Base-by-base conservation (phyloP, 2,888 invertebrate genomes). In the Amphipoea lucens region DNA sequence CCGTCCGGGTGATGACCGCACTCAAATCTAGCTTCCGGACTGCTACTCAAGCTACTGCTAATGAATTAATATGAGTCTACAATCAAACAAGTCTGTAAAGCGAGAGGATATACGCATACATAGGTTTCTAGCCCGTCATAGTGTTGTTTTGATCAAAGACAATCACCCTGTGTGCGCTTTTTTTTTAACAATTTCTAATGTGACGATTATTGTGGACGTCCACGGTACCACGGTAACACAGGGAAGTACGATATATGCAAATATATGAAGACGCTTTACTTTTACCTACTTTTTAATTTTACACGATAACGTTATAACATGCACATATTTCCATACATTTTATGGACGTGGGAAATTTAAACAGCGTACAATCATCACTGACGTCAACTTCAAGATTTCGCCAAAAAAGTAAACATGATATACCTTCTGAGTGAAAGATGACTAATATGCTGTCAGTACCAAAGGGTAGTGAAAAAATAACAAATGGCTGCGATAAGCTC, bases 401-500 rank as follows among this genome's bases (percentile, higher is more conserved):
- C 40, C 20, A 29, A 74, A 85, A 51, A 70, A 63, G 17, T 54
- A 6, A 68, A 72, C 4, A 23, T 2, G 48, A 62, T 7, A 48
- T 48, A 60, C 68, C 29, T 54, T 36, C 51, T 45, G 23, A 65
- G 66, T 63, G 51, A 67, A 80, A 40, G 54, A 76, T 71, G 65
- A 76, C 11, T 68, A 45, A 76, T 63, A 57, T 12, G 62, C 79
- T 83, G 85, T 87, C 89, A 83, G 73, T 65, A 2, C 29, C 74
- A 86, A 12, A 60, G 9, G 45, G 23, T 70, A 42, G 54, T 20
- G 70, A 75, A 75, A 80, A 89, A 80, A 75, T 79, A 51, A 89
- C 57, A 77, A 89, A 88, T 85, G 83, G 67, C 74, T 2, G 76
- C 68, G 76, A 71, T 81, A 79, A 75, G 65, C 23, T 63, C 67